Evolutionary conservation across 2,113 vertebrate species (phyloP).

Genomic region (Narcine bancroftii): DNA sequence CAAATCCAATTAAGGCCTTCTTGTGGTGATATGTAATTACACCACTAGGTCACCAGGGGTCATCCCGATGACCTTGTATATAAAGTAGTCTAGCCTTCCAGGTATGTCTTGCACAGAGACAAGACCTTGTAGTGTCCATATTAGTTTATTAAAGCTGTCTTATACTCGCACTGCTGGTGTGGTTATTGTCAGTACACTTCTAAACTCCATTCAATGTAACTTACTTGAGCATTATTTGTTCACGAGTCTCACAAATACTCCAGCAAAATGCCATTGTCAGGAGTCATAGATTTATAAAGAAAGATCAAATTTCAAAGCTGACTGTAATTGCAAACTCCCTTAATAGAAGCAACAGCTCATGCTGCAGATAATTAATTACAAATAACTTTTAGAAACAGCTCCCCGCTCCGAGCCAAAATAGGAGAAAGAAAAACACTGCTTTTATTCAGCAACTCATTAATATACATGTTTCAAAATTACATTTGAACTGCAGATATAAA

Average conservation of each 20-base stretch:
- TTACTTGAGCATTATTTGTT: neutral
- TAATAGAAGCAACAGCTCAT: neutral
- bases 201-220: no score
- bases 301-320: neutral
- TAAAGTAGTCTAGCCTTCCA: no score
- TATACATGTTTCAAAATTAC: neutral
- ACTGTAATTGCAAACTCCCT: neutral
- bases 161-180: no score
- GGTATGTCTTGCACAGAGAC: no score
- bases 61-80: no score
- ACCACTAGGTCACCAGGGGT: no score
- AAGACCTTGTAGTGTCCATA: no score
- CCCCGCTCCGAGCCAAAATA: neutral
- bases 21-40: no score
- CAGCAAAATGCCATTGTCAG: neutral
- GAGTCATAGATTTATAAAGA: neutral
- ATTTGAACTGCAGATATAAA: neutral
- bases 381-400: neutral
- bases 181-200: no score
- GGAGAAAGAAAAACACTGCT: neutral
- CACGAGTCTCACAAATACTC: neutral
- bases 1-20: no score
- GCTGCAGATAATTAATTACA: neutral
- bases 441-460: neutral
- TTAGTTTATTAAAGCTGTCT: no score